Conservation (phyloP, 2,797 vertebrate species). For the Hypotaenidia philippensis region DNA sequence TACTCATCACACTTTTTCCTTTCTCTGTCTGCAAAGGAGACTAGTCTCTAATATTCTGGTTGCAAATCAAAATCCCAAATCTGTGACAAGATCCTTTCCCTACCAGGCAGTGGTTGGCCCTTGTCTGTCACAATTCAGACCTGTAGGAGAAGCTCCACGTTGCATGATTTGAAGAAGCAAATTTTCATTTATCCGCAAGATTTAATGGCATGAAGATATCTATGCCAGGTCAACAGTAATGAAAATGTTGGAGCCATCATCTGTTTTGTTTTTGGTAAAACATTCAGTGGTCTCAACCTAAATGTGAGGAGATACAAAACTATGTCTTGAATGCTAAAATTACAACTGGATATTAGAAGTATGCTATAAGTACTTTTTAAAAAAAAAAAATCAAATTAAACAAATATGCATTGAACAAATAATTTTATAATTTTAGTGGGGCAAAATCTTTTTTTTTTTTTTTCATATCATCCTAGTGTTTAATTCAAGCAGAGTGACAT, state of each 20-base stretch:
- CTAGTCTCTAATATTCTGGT: background rate
- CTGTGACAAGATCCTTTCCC: background rate
- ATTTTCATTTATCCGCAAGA: background rate
- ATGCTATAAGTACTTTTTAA: background rate
- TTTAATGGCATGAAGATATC: background rate
- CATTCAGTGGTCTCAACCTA: background rate
- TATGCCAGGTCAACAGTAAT: background rate
- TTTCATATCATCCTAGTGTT: background rate
- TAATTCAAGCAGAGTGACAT: background rate
- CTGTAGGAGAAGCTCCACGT: background rate
- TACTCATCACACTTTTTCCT: background rate
- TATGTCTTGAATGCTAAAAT: background rate
- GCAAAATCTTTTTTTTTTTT: background rate
- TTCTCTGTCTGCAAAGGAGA: background rate
- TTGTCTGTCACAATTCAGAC: background rate
- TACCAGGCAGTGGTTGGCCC: rapidly evolving
- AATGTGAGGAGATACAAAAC: background rate
- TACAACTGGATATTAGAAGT: background rate
- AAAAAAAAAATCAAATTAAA: background rate
- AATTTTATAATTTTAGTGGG: background rate
- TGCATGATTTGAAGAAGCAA: background rate
- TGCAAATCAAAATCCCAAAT: background rate
- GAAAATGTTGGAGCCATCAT: background rate
- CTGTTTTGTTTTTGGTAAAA: background rate
- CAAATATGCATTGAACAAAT: background rate